Conservation (phyloP, 64 coral and sea anemone genomes). For the Pocillopora verrucosa region DNA sequence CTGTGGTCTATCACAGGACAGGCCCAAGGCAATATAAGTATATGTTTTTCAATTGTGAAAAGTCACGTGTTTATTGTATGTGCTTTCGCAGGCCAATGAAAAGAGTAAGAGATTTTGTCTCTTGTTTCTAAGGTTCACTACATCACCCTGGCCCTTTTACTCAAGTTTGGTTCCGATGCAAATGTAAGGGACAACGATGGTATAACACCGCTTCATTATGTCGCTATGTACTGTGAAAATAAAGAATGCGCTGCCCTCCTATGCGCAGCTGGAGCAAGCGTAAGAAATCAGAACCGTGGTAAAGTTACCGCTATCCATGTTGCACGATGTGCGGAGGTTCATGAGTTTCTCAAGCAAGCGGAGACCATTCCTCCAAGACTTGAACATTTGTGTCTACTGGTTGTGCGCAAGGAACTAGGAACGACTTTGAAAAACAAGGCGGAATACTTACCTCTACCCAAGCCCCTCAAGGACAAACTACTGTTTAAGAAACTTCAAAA, state of each 20-base stretch:
- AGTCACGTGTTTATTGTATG: too few relatives aligned
- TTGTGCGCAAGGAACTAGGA: slow-evolving; percentile 36
- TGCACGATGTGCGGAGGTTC: background rate
- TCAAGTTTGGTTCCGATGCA: slow-evolving; percentile 65
- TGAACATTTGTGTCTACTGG: slow-evolving; percentile 49
- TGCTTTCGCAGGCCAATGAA: too few relatives aligned
- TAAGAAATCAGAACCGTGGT: background rate
- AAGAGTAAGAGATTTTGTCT: background rate
- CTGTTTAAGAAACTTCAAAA: slow-evolving; percentile 51
- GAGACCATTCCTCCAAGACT: slow-evolving; percentile 1
- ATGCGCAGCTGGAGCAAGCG: slow-evolving; percentile 40
- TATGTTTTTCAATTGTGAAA: too few relatives aligned
- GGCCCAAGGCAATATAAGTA: too few relatives aligned
- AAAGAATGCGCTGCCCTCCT: slow-evolving; percentile 45
- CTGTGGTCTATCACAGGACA: too few relatives aligned
- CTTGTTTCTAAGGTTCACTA: slow-evolving; percentile 29
- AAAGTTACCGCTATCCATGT: slow-evolving; percentile 32
- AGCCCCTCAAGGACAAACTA: slow-evolving; percentile 44
- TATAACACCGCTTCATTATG: slow-evolving; percentile 41
- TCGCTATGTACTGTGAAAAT: slow-evolving; percentile 16
- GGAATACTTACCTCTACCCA: slow-evolving; percentile 27
- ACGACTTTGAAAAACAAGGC: background rate
- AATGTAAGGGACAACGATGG: slow-evolving; percentile 33
- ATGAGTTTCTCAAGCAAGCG: slow-evolving; percentile 2
- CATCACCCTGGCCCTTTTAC: slow-evolving; percentile 51